Percentiles rank a stretch among this genome's conserved stretches.
Conservation (phyloP, 2,888 invertebrate species). For the Coenonympha arcania region DNA sequence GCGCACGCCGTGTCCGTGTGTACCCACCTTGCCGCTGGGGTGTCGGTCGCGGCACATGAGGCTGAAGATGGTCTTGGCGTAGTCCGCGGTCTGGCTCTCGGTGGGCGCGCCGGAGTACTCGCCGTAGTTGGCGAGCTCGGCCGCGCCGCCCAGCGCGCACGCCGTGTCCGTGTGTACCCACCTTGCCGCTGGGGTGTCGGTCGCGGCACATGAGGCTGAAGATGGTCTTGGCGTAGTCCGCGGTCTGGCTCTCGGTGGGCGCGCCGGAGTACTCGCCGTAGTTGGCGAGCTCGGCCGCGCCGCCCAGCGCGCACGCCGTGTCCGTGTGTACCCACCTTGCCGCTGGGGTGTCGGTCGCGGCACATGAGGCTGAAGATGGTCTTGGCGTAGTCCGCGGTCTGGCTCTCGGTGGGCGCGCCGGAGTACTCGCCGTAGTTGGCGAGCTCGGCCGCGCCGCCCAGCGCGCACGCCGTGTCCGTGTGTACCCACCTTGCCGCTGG, state of each 20-base stretch:
- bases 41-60: no score
- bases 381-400: conserved; percentile 99
- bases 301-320: conserved; percentile 97
- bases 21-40: no score
- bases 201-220: conserved; percentile 94
- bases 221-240: conserved; percentile 99
- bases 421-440: conserved; percentile 99
- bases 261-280: conserved; percentile 99
- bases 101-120: no score
- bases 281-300: conserved; percentile 94
- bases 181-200: conserved; percentile 84
- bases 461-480: no score
- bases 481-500: conserved; percentile 84
- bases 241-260: conserved; percentile 98
- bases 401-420: conserved; percentile 98
- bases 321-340: conserved; percentile 95
- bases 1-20: no score
- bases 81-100: no score
- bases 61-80: no score
- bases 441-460: no score
- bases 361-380: conserved; percentile 98
- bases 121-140: no score
- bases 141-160: no score
- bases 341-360: conserved; percentile 82
- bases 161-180: no score